Conservation (phyloP, 1,140 invertebrate species). For the Plectrocnemia conspersa region DNA sequence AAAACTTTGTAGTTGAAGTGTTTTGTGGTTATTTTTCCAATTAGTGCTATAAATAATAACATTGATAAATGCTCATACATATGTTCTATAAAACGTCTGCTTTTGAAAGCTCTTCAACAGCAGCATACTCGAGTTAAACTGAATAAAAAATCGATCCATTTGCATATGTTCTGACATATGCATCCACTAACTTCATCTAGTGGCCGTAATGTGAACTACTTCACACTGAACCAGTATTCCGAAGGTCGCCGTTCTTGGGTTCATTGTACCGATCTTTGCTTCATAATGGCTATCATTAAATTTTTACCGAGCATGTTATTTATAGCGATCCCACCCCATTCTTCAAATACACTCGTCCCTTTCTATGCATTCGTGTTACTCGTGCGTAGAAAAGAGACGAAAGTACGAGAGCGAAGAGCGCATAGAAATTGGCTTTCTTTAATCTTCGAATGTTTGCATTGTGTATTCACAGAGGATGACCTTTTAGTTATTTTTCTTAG, state of each 20-base stretch:
- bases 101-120: no score
- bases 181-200: conserved; percentile 11
- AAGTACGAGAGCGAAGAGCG: not conserved
- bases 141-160: no score
- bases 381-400: conserved; percentile 18
- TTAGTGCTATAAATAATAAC: no score
- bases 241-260: conserved; percentile 16
- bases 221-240: conserved; percentile 22
- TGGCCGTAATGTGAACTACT: conserved; percentile 3
- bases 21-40: no score
- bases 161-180: not conserved
- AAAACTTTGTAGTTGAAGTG: no score
- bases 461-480: conserved; percentile 7
- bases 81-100: no score
- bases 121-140: no score
- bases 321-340: conserved; percentile 31
- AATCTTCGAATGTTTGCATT: conserved; percentile 31
- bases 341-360: conserved; percentile 10
- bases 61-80: no score
- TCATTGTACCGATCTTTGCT: conserved; percentile 24
- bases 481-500: conserved; percentile 8
- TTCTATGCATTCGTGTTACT: conserved; percentile 1
- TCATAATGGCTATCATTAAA: conserved; percentile 36
- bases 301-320: conserved; percentile 35
- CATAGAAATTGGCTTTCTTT: conserved; percentile 30